Base-by-base conservation (phyloP, 2,113 vertebrate genomes). In the Monarcha castaneiventris region DNA sequence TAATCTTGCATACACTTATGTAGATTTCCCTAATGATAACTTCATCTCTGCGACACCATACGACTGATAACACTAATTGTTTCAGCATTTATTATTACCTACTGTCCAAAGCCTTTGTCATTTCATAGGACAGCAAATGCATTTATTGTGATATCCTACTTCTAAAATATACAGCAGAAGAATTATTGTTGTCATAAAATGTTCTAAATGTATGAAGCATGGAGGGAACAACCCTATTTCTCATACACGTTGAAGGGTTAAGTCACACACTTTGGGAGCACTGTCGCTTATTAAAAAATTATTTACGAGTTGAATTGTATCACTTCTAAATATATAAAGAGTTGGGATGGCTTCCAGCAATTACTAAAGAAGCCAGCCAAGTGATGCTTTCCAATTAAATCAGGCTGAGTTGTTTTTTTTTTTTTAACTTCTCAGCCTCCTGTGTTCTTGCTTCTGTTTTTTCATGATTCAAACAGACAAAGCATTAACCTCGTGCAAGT, bases 311-410 rank as follows among this genome's bases (percentile, higher is more conserved):
- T 79, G 83, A 91, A 90, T 94, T 89, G 94, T 90, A 95, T 86
- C 83, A 63, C 80, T 94, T 84, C 92, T 95, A 96, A 93, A 93
- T 92, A 93, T 95, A 97, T 78, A 64, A 93, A 80, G 80, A 93
- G 58, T 89, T 94, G 90, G 94, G 92, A 92, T 79, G 76, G 62
- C 69, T 90, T 93, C 96, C 96, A 96, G 10, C 58, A 79, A 84
- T 82, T 73, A 72, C 81, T 76, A 27, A 95, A 94, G 83, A 39
- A 95, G 61, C 37, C 76, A 92, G 80, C 37, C 13, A 16, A 92
- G 73, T 86, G 90, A 89, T 84, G 90, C 49, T 92, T 94, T 94
- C 86, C 92, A 92, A 89, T 96, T 96, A 96, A 94, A 90, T 87
- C 73, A 89, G 90, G 59, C 56, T 89, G 89, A 46, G 11, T 41